phyloP scores from a whole-genome alignment of 1,140 invertebrate genomes.

The Psix sp. region DNA sequence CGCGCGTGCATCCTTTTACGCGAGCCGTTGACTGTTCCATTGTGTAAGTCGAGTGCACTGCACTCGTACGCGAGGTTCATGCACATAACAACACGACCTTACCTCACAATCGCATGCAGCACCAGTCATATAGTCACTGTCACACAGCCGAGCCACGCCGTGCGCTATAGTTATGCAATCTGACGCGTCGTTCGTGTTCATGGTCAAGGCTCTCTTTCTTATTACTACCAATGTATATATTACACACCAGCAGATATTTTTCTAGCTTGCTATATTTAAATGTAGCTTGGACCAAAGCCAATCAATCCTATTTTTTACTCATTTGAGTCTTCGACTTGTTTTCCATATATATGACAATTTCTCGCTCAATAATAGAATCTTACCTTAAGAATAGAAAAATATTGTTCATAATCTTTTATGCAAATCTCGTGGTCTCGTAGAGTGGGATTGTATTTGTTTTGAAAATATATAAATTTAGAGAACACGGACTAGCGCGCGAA shows the following conservation, averaged over 20 bases:
- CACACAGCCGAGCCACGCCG: constrained; percentile 54
- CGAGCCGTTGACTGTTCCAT: constrained; percentile 20
- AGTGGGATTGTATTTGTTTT: too few relatives aligned
- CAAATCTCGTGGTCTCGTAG: too few relatives aligned
- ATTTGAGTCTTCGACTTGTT: not conserved
- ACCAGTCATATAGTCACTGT: constrained; percentile 51
- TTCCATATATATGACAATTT: too few relatives aligned
- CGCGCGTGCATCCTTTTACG: constrained; percentile 35
- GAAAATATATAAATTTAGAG: too few relatives aligned
- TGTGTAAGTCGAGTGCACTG: constrained; percentile 57
- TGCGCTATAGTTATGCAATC: constrained; percentile 72
- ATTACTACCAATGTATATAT: constrained; percentile 22
- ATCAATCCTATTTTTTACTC: constrained; percentile 8
- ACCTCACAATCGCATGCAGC: constrained; percentile 51
- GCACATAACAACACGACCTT: constrained; percentile 48
- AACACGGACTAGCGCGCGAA: too few relatives aligned
- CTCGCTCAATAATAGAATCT: too few relatives aligned
- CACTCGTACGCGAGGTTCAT: constrained; percentile 43
- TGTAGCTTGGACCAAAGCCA: constrained; percentile 24
- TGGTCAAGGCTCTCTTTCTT: constrained; percentile 68
- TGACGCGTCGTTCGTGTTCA: constrained; percentile 68
- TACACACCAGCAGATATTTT: constrained; percentile 20
- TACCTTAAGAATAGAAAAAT: too few relatives aligned
- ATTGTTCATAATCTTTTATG: too few relatives aligned
- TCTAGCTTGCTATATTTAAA: not conserved